Base-by-base conservation (phyloP, 2,888 invertebrate species). In the Scaeva pyrastri region DNA sequence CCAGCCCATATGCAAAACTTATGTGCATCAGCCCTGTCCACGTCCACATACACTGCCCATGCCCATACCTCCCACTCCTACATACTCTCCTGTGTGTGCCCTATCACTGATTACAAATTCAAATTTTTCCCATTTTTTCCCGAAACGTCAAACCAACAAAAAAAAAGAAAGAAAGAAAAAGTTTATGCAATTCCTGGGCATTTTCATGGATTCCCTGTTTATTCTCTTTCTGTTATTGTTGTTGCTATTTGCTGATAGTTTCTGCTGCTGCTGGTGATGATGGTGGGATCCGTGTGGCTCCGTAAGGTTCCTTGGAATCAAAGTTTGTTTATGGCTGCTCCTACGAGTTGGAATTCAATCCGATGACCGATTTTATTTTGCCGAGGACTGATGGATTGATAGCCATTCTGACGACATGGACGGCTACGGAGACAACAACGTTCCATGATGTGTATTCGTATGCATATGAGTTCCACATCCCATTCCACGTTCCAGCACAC, bases 311-410 rank as follows among this genome's bases (percentile, higher is more conserved):
- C 75, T 71, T 56, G 81, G 71, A 74, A 71, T 62, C 43, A 75
- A 62, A 75, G 50, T 68, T 79, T 84, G 83, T 79, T 84, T 84
- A 84, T 79, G 80, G 75, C 31, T 71, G 56, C 68, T 68, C 60
- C 50, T 73, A 73, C 62, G 76, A 73, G 81, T 73, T 62, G 76
- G 72, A 81, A 85, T 81, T 85, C 81, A 81, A 81, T 81, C 81
- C 85, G 76, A 81, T 85, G 85, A 81, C 85, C 85, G 81, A 85
- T 85, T 85, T 85, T 62, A 81, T 39, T 85, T 80, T 45, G 71
- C 66, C 70, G 68, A 52, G 68, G 70, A 66, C 85, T 85, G 85
- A 81, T 81, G 81, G 81, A 85, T 85, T 81, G 85, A 81, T 85
- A 85, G 85, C 62, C 81, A 55, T 16, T 21, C 75, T 68, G 84